Conservation (phyloP, 2,797 vertebrate genomes). For the Buphagus erythrorhynchus region DNA sequence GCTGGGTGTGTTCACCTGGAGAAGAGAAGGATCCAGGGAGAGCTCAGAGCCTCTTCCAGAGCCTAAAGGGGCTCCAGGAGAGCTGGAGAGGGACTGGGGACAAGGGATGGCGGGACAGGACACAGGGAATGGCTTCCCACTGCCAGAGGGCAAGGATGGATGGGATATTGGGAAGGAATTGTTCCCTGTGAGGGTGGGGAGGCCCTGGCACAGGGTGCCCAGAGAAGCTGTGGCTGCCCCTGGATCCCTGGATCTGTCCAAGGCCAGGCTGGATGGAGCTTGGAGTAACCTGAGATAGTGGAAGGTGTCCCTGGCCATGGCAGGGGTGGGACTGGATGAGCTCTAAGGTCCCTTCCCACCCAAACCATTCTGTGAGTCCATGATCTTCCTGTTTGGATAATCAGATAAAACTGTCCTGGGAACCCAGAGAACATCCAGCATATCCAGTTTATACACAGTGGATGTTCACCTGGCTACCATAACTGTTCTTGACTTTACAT, state of each 20-base stretch:
- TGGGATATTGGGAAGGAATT: not conserved
- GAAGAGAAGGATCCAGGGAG: not conserved
- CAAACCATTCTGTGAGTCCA: not conserved
- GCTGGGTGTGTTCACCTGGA: not conserved
- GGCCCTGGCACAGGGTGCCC: accelerated
- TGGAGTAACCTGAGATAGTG: accelerated
- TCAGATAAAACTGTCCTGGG: not conserved
- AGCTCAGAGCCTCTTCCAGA: accelerated
- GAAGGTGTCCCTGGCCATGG: not conserved
- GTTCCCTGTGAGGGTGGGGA: accelerated
- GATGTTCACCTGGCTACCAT: not conserved
- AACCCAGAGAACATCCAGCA: not conserved
- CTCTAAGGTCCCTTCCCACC: accelerated
- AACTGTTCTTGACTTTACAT: not conserved
- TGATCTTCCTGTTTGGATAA: not conserved
- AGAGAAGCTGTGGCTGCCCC: not conserved
- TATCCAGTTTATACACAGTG: not conserved
- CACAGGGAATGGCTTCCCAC: not conserved
- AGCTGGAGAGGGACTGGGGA: not conserved
- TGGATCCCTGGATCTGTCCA: not conserved
- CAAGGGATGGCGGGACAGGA: not conserved
- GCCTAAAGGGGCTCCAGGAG: not conserved
- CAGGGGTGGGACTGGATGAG: accelerated
- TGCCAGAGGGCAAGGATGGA: accelerated
- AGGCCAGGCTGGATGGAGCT: accelerated